A percentile compares a stretch with the other conserved stretches of the same genome.
phyloP scores from a whole-genome alignment of 1,140 invertebrate genomes.

The Microplitis demolitor region DNA sequence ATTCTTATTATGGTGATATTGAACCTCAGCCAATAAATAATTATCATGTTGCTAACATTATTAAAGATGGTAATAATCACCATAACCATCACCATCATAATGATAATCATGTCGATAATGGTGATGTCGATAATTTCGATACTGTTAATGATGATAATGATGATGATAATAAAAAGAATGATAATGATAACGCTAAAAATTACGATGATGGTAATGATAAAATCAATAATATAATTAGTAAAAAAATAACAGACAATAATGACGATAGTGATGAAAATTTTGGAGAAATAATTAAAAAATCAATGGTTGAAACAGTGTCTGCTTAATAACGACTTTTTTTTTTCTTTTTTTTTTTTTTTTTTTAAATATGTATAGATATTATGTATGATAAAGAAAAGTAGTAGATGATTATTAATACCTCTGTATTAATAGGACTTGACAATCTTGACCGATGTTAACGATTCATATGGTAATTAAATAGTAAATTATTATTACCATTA shows the following conservation, averaged over 20 bases:
- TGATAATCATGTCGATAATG: no score
- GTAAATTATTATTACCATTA: no score
- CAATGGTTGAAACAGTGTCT: slow-evolving; percentile 88
- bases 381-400: not conserved
- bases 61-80: no score
- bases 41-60: slow-evolving; percentile 31
- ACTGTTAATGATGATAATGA: slow-evolving; percentile 26
- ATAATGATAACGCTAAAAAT: not conserved
- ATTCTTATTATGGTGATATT: slow-evolving; percentile 61
- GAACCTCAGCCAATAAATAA: slow-evolving; percentile 43
- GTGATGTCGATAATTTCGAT: no score
- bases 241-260: slow-evolving; percentile 32
- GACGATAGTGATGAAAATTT: slow-evolving; percentile 77
- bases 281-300: slow-evolving; percentile 90
- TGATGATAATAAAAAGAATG: slow-evolving; percentile 10
- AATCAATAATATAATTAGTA: slow-evolving; percentile 10
- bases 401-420: no score
- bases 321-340: slow-evolving; percentile 59
- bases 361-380: no score
- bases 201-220: not conserved
- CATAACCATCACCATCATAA: no score
- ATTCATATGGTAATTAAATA: no score
- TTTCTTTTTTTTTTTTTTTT: no score
- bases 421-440: no score
- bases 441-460: no score